These are phyloP conservation scores for Gouania willdenowi DNA, from an alignment of 2,797 vertebrate genomes.

Conservation along the genomic window DNA sequence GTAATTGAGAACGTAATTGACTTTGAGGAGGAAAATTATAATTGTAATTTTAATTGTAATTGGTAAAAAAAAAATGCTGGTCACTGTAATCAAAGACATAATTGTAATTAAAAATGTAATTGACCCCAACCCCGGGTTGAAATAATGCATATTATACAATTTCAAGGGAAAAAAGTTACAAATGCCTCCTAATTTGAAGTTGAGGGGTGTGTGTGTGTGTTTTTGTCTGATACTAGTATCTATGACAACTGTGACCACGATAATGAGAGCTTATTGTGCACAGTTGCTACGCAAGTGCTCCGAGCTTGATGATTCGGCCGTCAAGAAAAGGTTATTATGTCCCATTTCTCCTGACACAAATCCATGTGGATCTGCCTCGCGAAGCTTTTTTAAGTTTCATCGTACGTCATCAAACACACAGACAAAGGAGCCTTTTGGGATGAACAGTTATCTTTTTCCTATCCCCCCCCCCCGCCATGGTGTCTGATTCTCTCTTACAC, in stretches of 20 bases:
- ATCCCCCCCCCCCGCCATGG: not conserved
- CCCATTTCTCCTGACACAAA: not conserved
- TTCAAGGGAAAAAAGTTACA: too few species aligned
- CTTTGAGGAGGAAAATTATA: too few species aligned
- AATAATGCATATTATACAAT: too few species aligned
- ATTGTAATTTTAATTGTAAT: too few species aligned
- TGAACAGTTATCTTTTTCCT: not conserved
- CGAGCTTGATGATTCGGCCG: conserved; percentile 1
- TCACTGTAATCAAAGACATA: too few species aligned
- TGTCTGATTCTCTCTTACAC: conserved; percentile 3
- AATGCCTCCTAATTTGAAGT: too few species aligned
- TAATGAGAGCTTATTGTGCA: not conserved
- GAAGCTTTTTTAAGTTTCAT: not conserved
- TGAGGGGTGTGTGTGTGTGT: too few species aligned
- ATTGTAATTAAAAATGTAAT: too few species aligned
- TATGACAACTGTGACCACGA: conserved; percentile 43
- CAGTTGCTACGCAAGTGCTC: conserved; percentile 45
- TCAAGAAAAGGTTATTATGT: conserved; percentile 8
- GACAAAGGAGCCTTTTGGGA: not conserved
- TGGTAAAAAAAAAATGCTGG: too few species aligned
- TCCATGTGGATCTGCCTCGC: not conserved
- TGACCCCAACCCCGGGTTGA: too few species aligned
- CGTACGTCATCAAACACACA: not conserved
- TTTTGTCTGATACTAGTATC: too few species aligned
- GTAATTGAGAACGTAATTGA: too few species aligned